Base-by-base conservation (phyloP, 2,888 invertebrate genomes). In the Neelides folsomi region DNA sequence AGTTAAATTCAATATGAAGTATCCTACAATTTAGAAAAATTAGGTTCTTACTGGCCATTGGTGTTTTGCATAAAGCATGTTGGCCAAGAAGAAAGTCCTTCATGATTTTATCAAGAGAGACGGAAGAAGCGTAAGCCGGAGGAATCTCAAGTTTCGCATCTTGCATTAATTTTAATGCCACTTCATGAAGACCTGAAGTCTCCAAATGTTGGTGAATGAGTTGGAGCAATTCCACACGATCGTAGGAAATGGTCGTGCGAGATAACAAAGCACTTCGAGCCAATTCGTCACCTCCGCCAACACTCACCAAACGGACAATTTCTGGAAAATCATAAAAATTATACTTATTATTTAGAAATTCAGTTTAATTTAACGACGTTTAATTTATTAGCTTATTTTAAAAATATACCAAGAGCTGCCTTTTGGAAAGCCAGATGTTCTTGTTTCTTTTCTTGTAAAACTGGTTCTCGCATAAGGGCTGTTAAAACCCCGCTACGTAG, bases 51-150 rank as follows among this genome's bases (percentile, higher is more conserved):
- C 27, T 94, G 35, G 88, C 86, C 74, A 98, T 92, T 0, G 98
- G 98, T 72, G 95, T 92, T 73, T 87, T 88, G 75, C 98, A 98
- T 7, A 90, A 74, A n/a, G 94, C 85, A 73, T 98, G 98, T 71
- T 98, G 97, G 73, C 93, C 92, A 65, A 92, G 85, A 49, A 97
- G 77, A 73, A 95, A 97, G 71, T 95, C 94, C 0, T 89, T 93
- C 59, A 97, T 88, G 67, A 98, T 94, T 41, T 86, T 84, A 70
- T 92, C 87, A 19, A 97, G 74, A 0, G 86, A 83, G 51, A 82
- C 79, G 7, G 77, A 8, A 19, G 19, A 9, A 46, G 27, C 18
- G 38, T 37, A 2, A 18, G 76, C 16, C 13, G 57, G 38, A 7
- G 66, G 64, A 5, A 66, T 60, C 8, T 67, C 68, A 13, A 74